A percentile compares a stretch with the other conserved stretches of the same genome.
Evolutionary conservation across 2,888 invertebrate species (phyloP).

Genomic region (Ochropleura plecta): DNA sequence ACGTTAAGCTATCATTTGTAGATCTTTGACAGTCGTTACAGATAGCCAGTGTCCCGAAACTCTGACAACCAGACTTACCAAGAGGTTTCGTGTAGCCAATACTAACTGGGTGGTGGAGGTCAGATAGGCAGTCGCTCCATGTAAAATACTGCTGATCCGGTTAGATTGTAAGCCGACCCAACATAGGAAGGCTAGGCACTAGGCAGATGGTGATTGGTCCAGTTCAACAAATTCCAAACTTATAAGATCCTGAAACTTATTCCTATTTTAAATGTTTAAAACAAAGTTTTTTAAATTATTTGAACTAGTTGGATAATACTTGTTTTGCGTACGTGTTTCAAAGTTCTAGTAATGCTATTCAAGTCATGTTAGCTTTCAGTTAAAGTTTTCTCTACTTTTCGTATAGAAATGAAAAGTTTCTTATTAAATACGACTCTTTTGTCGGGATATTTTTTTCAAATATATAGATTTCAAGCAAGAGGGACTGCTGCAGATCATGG

Average conservation of each 20-base stretch:
- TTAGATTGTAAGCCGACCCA: too few relatives aligned
- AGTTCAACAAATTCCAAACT: slow-evolving; percentile 10
- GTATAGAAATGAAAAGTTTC: slow-evolving; percentile 45
- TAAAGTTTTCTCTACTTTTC: slow-evolving; percentile 33
- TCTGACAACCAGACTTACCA: too few relatives aligned
- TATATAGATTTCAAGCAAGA: not conserved
- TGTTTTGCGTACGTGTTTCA: slow-evolving; percentile 47
- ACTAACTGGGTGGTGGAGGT: too few relatives aligned
- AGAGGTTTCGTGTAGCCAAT: too few relatives aligned
- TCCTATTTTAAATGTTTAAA: slow-evolving; percentile 31
- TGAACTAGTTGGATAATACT: slow-evolving; percentile 44
- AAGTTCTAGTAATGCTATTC: slow-evolving; percentile 45
- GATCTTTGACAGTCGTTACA: too few relatives aligned
- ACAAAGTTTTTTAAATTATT: slow-evolving; percentile 52
- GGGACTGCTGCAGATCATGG: too few relatives aligned
- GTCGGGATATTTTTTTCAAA: slow-evolving; percentile 9
- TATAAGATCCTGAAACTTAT: not conserved
- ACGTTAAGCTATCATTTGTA: too few relatives aligned
- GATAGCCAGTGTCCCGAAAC: too few relatives aligned
- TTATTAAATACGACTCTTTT: slow-evolving; percentile 24
- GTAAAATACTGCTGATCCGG: too few relatives aligned
- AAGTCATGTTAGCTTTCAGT: slow-evolving; percentile 31
- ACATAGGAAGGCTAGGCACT: too few relatives aligned
- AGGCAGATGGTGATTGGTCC: not conserved
- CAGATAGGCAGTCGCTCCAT: too few relatives aligned